phyloP scores from a whole-genome alignment of 2,113 vertebrate species.

The Forbesichthys agassizii region DNA sequence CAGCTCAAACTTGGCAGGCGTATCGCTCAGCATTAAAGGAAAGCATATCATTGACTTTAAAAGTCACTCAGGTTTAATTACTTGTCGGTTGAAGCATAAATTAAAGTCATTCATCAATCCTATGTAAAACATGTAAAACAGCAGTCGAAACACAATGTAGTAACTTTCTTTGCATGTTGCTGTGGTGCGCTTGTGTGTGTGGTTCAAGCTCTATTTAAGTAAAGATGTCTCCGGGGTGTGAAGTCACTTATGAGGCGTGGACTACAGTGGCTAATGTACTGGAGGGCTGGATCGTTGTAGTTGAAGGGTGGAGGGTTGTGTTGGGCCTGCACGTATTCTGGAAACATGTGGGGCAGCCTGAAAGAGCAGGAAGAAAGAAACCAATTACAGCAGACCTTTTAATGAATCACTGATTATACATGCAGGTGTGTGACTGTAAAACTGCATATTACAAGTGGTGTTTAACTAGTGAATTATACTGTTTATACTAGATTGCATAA shows the following conservation, averaged over 20 bases:
- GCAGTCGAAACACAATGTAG: too few relatives aligned
- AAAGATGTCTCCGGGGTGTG: constrained; percentile 40
- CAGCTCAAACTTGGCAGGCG: constrained; percentile 36
- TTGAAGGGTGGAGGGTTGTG: constrained; percentile 67
- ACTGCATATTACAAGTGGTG: background rate
- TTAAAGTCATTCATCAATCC: constrained; percentile 29
- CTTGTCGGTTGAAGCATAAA: constrained; percentile 44
- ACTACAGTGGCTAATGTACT: constrained; percentile 77
- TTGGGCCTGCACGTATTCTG: constrained; percentile 65
- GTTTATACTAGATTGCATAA: background rate
- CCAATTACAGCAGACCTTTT: constrained; percentile 12
- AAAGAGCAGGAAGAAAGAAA: constrained; percentile 21
- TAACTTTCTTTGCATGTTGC: background rate
- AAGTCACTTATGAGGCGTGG: constrained; percentile 70
- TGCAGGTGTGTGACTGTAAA: background rate
- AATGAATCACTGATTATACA: background rate
- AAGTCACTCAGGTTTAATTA: constrained; percentile 47
- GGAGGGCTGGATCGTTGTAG: constrained; percentile 71
- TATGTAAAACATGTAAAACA: constrained; percentile 17
- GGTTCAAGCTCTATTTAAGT: constrained; percentile 35
- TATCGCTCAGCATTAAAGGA: constrained; percentile 28
- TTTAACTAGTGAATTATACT: constrained; percentile 6
- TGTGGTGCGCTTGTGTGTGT: background rate
- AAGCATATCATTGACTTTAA: constrained; percentile 37
- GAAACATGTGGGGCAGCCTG: constrained; percentile 73